These are phyloP conservation scores for Pogoniulus pusillus DNA, from an alignment of 2,797 vertebrate species.

Conservation along the genomic window DNA sequence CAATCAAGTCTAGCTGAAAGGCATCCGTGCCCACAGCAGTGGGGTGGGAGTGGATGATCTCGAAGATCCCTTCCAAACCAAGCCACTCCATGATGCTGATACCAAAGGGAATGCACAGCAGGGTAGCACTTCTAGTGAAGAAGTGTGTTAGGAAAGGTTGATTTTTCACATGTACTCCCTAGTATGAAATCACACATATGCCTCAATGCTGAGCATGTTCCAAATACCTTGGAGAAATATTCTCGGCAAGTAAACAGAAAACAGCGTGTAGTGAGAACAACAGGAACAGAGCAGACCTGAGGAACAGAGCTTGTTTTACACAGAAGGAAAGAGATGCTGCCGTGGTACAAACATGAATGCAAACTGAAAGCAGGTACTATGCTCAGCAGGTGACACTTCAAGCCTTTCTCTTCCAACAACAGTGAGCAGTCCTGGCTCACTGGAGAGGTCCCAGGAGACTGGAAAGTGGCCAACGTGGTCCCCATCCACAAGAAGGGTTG, in stretches of 20 bases:
- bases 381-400: neutral
- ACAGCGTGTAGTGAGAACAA: neutral
- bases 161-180: neutral
- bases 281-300: neutral
- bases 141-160: neutral
- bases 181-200: neutral
- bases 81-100: neutral
- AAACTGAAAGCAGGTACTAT: neutral
- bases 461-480: no score
- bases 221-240: neutral
- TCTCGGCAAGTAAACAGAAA: neutral
- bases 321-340: neutral
- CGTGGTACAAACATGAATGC: neutral
- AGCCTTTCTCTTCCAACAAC: neutral
- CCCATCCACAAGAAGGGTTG: no score
- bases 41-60: no score
- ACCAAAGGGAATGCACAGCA: neutral
- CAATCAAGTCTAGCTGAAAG: no score
- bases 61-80: no score
- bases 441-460: no score
- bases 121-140: rapidly evolving
- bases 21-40: no score
- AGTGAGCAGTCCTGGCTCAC: no score
- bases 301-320: rapidly evolving
- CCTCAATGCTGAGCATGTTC: neutral